phyloP scores from a whole-genome alignment of 2,113 vertebrate species.

The Thymallus thymallus region DNA sequence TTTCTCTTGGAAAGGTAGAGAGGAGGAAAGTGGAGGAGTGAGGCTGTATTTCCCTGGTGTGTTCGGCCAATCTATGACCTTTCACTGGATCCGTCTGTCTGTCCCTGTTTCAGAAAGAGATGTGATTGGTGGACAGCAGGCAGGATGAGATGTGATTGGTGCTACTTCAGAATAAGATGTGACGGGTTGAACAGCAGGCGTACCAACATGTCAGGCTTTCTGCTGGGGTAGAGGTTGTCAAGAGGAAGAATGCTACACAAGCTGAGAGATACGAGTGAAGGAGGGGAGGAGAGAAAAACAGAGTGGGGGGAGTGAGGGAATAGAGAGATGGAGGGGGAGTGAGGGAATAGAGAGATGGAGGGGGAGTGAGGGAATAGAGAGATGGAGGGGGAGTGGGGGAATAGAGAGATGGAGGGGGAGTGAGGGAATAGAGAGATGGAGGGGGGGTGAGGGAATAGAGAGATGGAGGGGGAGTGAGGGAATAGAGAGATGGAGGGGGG shows the following conservation, averaged over 20 bases:
- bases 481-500: background rate
- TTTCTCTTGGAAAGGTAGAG: background rate
- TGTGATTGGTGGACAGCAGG: background rate
- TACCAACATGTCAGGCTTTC: background rate
- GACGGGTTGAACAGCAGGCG: background rate
- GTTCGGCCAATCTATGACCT: background rate
- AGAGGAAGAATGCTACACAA: background rate
- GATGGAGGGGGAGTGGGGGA: background rate
- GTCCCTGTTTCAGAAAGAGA: background rate
- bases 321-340: background rate
- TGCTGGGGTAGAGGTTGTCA: background rate
- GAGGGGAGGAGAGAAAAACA: background rate
- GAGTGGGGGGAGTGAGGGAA: background rate
- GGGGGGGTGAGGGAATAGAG: background rate
- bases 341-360: too few species aligned
- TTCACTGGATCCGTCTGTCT: background rate
- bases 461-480: background rate
- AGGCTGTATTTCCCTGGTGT: background rate
- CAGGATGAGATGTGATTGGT: background rate
- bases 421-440: too few species aligned
- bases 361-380: background rate
- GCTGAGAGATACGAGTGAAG: background rate
- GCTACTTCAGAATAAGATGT: background rate
- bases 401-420: background rate
- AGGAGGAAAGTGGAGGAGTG: too few species aligned